These are phyloP conservation scores for Pachyseris speciosa DNA, from an alignment of 64 coral and sea anemone species.

Conservation along the genomic window DNA sequence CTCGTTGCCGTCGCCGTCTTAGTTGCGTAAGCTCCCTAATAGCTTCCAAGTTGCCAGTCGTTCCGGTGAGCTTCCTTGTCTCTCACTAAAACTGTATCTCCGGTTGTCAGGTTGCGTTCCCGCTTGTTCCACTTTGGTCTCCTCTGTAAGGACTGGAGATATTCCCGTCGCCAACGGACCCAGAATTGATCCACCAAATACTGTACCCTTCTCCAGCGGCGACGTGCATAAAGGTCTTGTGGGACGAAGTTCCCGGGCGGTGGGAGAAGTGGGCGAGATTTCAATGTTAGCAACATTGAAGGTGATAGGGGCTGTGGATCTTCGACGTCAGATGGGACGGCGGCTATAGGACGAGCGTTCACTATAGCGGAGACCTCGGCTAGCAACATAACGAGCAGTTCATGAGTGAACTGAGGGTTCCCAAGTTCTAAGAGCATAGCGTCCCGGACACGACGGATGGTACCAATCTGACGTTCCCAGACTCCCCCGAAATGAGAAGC, in stretches of 20 bases:
- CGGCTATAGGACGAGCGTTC: neutral
- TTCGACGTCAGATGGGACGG: neutral
- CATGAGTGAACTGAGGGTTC: neutral
- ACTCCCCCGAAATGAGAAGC: slow-evolving; percentile 33
- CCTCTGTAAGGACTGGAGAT: neutral
- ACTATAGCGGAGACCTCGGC: no score
- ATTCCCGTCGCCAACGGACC: neutral
- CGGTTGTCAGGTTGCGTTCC: neutral
- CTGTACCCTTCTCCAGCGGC: neutral
- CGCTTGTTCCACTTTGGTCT: neutral
- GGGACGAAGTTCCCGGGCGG: neutral
- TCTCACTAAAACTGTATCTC: neutral
- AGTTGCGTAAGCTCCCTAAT: no score
- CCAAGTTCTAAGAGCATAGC: neutral
- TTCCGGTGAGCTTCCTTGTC: neutral
- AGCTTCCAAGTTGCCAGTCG: neutral
- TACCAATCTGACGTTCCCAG: neutral
- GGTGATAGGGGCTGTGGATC: neutral
- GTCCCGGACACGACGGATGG: neutral
- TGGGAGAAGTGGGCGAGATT: neutral
- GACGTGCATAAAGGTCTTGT: neutral
- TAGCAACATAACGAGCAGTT: no score
- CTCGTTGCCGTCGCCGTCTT: no score
- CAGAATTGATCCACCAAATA: neutral
- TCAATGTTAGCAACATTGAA: neutral